Percentiles rank a stretch among this genome's conserved stretches.
Evolutionary conservation across 2,113 vertebrate species (phyloP).

Genomic region (Misgurnus anguillicaudatus): DNA sequence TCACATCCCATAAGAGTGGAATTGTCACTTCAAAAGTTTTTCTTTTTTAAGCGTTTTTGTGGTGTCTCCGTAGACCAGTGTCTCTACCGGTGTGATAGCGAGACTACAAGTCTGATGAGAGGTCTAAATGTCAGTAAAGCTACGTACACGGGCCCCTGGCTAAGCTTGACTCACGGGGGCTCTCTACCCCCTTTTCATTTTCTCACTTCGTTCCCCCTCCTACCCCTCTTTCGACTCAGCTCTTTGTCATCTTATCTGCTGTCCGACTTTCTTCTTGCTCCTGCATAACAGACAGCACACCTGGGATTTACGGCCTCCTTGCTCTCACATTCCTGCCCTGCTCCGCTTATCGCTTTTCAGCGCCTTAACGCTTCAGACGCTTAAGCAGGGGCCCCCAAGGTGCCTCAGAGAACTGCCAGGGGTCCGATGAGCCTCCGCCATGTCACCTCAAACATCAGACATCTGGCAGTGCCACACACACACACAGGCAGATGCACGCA

Average conservation of each 20-base stretch:
- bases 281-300: constrained; percentile 42
- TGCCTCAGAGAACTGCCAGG: constrained; percentile 24
- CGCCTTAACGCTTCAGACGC: constrained; percentile 36
- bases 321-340: constrained; percentile 42
- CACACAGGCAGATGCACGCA: constrained; percentile 23
- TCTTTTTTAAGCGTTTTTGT: neutral
- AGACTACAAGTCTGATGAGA: neutral
- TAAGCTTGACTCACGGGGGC: constrained; percentile 12
- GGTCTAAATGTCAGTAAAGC: constrained; percentile 42
- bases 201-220: neutral
- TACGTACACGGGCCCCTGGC: constrained; percentile 19
- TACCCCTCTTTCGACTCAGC: neutral
- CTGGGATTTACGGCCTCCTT: constrained; percentile 35
- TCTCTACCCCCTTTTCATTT: neutral
- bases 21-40: neutral
- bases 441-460: constrained; percentile 42
- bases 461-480: constrained; percentile 39
- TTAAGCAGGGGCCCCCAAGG: constrained; percentile 34
- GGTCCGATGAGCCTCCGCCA: constrained; percentile 40
- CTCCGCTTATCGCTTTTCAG: constrained; percentile 47
- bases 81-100: constrained; percentile 28
- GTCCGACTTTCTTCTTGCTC: neutral
- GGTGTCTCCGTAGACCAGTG: constrained; percentile 2
- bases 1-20: neutral
- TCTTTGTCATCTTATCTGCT: constrained; percentile 41